phyloP scores from a whole-genome alignment of 2,888 invertebrate species.

The Lutraria lutraria region DNA sequence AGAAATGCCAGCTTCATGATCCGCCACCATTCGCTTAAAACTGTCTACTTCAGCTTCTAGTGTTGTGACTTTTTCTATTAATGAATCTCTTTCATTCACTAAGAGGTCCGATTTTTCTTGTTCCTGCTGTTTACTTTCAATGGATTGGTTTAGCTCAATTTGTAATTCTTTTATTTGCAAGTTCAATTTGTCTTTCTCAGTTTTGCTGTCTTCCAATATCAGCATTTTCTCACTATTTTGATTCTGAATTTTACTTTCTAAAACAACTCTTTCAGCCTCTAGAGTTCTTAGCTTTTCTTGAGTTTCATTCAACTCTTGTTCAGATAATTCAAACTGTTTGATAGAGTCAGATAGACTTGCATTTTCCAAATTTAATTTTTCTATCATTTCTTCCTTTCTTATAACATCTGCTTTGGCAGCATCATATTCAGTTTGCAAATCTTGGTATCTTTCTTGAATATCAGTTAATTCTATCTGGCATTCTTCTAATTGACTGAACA shows the following conservation, averaged over 20 bases:
- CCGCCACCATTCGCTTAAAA: conserved; percentile 60
- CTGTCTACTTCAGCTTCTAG: conserved; percentile 67
- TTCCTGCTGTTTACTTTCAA: conserved; percentile 33
- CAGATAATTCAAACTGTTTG: conserved; percentile 38
- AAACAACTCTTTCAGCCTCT: conserved; percentile 49
- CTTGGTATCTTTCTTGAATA: conserved; percentile 67
- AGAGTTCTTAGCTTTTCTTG: conserved; percentile 45
- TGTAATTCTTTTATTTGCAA: conserved; percentile 49
- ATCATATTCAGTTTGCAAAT: conserved; percentile 59
- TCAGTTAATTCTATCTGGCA: conserved; percentile 70
- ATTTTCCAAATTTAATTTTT: conserved; percentile 39
- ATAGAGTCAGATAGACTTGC: conserved; percentile 22
- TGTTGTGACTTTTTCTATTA: conserved; percentile 59
- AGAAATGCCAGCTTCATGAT: conserved; percentile 68
- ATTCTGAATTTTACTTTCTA: conserved; percentile 47
- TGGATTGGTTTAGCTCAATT: conserved; percentile 34
- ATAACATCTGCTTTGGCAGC: conserved; percentile 32
- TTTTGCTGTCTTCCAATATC: conserved; percentile 38
- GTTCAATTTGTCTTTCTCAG: conserved; percentile 57
- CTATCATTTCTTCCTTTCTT: conserved; percentile 2
- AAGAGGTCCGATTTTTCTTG: conserved; percentile 31
- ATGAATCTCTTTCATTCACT: conserved; percentile 71
- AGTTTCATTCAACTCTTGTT: conserved; percentile 45
- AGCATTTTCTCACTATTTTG: conserved; percentile 39
- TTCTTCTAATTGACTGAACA: conserved; percentile 68